Base-by-base conservation (phyloP, 2,113 vertebrate genomes). In the Polypterus bichir region DNA sequence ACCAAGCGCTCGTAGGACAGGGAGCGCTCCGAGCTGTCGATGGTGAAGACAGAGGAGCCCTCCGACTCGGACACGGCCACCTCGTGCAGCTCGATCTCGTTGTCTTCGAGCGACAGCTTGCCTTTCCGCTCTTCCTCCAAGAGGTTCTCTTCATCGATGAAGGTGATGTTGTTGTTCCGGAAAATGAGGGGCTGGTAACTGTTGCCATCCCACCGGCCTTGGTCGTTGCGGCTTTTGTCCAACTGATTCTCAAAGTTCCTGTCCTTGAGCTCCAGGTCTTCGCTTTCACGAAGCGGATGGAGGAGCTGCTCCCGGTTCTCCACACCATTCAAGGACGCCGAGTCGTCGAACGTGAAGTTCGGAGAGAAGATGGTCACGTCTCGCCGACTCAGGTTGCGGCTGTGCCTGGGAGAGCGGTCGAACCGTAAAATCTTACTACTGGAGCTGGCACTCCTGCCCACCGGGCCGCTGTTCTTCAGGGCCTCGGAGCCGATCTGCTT, bases 1-100 rank as follows among this genome's bases (percentile, higher is more conserved):
- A 91, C 86, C 3, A 97, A 87, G 65, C 90, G 88, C 65, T 97
- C 92, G 0, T 97, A 97, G 56, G 92, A 94, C 78, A 88, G 84
- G 3, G 81, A 81, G 61, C 86, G 77, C 63, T 95, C 90, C 0
- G 88, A 86, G 57, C 86, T 73, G 0, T 91, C 92, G 68, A 78
- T 90, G 9, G 88, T 92, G 76, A 94, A 95, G 10, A 91, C 85
- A 27, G 27, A 27, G 1, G 91, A 93, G 49, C 79, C 89, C 10
- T 92, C 89, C 0, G 89, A 89, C 0, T 89, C 92, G 0, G 87
- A 86, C 54, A 84, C 61, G 45, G 57, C 78, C 67, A 92, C 89
- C 4, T 89, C 84, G 64, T 81, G 81, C 0, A 57, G 67, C 59
- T 89, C 77, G 2, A 86, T 84, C 48, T 75, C 84, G 72, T 93